Evolutionary conservation across 2,113 vertebrate species (phyloP), one percentile per base, ranked within the genome.

Genomic region (Phrynosoma blainvillii): DNA sequence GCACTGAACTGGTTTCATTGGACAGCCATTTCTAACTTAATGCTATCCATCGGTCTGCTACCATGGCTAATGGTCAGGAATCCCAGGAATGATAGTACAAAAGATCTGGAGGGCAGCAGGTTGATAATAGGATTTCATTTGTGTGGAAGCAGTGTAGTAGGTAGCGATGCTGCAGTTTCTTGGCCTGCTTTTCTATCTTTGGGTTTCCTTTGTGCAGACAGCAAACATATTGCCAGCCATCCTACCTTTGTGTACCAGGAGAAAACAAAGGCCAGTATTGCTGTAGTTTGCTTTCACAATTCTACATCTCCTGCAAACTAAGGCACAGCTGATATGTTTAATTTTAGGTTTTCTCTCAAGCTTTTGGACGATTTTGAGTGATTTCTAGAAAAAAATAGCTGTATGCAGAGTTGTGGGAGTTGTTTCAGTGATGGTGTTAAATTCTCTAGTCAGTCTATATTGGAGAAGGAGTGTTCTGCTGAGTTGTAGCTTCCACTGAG

Each of bases 281-380:
- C 84, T 73, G 87, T 84, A 84, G n/a, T 83, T 85, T 91, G 83
- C 86, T 89, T 88, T 84, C 32, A 0, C 77, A 73, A 16, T 30
- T 71, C 30, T 90, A 25, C 54, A 71, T 87, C 83, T 59, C 75
- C 91, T 88, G 9, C 47, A 88, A 91, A 89, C 79, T 87, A 91
- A 94, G 88, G 91, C 90, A 93, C 90, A 93, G 89, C 77, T 59
- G 3, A 23, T 4, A 9, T 16, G 54, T 86, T 65, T 91, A 91
- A 32, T 80, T 84, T 84, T 87, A 84, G 62, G 36, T 76, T 83
- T 80, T 62, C 54, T 89, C 36, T 68, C 73, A 90, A 76, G 79
- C 1, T 4, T 62, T 42, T 86, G 73, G 11, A 30, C 78, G 21
- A 21, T 84, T 91, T 73, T 86, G 91, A 88, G 87, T 81, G 62